These are phyloP conservation scores for Endomychus coccineus DNA, from an alignment of 2,888 invertebrate genomes.

Conservation along the genomic window DNA sequence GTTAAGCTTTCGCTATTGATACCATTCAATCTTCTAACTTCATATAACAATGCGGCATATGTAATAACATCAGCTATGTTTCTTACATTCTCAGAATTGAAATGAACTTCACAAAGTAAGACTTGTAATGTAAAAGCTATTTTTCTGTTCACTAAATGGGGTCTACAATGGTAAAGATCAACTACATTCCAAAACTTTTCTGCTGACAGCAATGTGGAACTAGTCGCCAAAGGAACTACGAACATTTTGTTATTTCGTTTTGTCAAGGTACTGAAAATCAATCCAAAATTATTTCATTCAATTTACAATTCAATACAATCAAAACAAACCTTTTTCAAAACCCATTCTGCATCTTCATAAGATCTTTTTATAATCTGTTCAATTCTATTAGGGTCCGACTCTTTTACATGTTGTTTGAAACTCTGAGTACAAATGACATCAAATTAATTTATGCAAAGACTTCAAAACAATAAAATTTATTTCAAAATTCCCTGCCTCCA, in stretches of 20 bases:
- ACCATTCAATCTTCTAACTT: slow-evolving; percentile 32
- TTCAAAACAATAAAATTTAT: too few species aligned
- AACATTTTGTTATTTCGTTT: slow-evolving; percentile 29
- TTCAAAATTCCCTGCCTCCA: too few species aligned
- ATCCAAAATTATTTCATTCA: slow-evolving; percentile 1
- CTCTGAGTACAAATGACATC: too few species aligned
- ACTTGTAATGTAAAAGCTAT: slow-evolving; percentile 49
- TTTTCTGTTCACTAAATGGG: slow-evolving; percentile 66
- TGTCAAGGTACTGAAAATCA: slow-evolving; percentile 10
- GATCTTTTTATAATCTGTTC: slow-evolving; percentile 65
- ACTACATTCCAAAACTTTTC: slow-evolving; percentile 58
- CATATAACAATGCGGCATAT: slow-evolving; percentile 34
- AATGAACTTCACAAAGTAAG: slow-evolving; percentile 31
- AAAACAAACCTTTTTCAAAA: slow-evolving; percentile 61
- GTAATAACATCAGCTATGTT: slow-evolving; percentile 32
- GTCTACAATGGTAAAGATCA: slow-evolving; percentile 56
- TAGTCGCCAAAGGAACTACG: slow-evolving; percentile 36
- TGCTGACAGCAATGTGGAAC: slow-evolving; percentile 31
- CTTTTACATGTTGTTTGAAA: slow-evolving; percentile 66
- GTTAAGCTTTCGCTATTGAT: slow-evolving; percentile 29
- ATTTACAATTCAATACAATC: slow-evolving; percentile 1
- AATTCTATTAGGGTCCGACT: slow-evolving; percentile 64
- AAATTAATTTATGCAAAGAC: too few species aligned
- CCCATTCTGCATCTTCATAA: slow-evolving; percentile 67
- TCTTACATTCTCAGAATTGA: slow-evolving; percentile 24